Conservation (phyloP, 2,797 vertebrate species). For the Molothrus aeneus region DNA sequence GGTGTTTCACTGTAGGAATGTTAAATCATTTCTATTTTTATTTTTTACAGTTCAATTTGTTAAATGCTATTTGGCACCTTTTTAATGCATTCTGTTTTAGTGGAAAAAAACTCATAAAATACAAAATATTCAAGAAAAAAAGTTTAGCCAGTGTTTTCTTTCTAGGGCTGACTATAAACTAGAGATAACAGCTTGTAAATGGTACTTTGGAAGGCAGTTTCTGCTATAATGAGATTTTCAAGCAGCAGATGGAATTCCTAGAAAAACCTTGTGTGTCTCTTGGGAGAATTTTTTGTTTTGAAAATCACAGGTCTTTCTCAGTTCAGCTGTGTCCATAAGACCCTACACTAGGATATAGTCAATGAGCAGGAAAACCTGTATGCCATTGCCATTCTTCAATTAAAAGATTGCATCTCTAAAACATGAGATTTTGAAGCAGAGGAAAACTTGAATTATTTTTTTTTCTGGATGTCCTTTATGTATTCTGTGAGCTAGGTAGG, state of each 20-base stretch:
- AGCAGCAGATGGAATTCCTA: constrained; percentile 4
- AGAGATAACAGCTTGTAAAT: neutral
- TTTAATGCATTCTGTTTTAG: neutral
- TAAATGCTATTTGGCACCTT: neutral
- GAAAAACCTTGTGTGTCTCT: neutral
- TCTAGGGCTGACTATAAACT: neutral
- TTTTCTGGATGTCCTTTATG: neutral
- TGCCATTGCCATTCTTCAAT: neutral
- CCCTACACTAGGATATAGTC: neutral
- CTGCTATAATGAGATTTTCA: neutral
- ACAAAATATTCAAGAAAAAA: neutral
- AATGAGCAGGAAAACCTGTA: neutral
- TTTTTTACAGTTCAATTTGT: neutral
- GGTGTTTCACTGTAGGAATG: neutral
- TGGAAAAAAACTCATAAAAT: neutral
- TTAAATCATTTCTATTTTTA: neutral
- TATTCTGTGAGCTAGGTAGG: neutral
- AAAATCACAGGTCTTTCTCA: constrained; percentile 4
- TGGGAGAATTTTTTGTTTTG: neutral
- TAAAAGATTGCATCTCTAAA: neutral
- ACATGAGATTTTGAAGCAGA: neutral
- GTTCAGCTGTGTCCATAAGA: neutral
- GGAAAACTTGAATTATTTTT: neutral
- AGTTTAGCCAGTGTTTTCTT: neutral
- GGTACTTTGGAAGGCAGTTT: neutral